Base-by-base conservation (phyloP, 2,888 invertebrate species). In the Acronicta leporina region DNA sequence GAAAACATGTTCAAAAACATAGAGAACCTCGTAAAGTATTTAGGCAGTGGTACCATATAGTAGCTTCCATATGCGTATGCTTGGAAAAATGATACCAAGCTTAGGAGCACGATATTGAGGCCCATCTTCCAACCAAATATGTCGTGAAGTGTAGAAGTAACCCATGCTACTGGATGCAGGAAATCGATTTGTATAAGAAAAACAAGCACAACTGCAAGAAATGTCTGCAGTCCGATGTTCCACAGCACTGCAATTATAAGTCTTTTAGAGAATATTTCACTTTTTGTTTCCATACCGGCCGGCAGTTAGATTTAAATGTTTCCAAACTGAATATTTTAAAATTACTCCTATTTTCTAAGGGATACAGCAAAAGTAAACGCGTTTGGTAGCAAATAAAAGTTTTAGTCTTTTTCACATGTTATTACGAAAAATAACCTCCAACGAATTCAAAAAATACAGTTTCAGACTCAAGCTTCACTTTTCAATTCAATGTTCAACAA, bases 41-140 rank as follows among this genome's bases (percentile, higher is more conserved):
- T 97, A 0, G 94, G 93, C 40, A 95, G 89, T 49, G 95, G 95
- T 16, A 95, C 90, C 25, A 97, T 93, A 75, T 97, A 96, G 70
- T 96, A 96, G 81, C 96, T 96, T 46, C 96, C 96, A 80, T 96
- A 96, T 38, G 96, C 94, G 42, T 97, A 92, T n/a, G 97, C 96
- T 89, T 97, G 97, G 7, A 96, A 93, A 63, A 96, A 95, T 10
- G 97, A 96, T 1, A 96, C 95, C 27, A 94, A 83, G 11, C 95
- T 92, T 15, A 97, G 94, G 0, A 97, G 95, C 27, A 96, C 87
- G 46, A 96, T 95, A 74, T 96, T 96, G 0, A 96, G 84, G 91
- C 96, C 96, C 87, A 96, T 97, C 82, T 95, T 95, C 80, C 95
- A 92, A 6, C 96, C 95, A 53, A 95, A 91, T 60, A 97, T 90